Evolutionary conservation across 2,113 vertebrate genomes (phyloP), one percentile per base, ranked within the genome.

Genomic region (Lagopus muta): DNA sequence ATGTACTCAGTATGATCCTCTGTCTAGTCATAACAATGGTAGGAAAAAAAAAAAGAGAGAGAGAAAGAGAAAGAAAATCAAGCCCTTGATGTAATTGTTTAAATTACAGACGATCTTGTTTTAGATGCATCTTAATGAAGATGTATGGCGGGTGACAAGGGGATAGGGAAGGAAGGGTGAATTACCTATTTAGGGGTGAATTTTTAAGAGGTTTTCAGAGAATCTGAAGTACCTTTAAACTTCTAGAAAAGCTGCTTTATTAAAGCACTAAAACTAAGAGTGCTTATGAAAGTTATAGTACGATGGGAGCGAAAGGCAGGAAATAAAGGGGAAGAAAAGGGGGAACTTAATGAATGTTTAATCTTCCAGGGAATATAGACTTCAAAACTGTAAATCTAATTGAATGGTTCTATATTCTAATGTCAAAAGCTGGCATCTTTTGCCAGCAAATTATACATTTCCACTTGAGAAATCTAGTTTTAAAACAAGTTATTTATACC

Each of bases 1-100:
- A 98, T 98, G 97, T 89, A 94, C 97, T 94, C 97, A 95, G 96
- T 94, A 93, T 97, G 98, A 98, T 96, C 91, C 96, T 95, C 96
- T 91, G 97, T 98, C 98, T 98, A 97, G 97, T 98, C 98, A 97
- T 96, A 98, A 98, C 97, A 98, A 97, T 98, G 82, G 94, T 61
- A 81, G 55, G 40, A 43, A 34, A 58, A 36, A 21, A 32, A 22
- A 40, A 64, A 30, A 5, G 15, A 36, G 24, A 25, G 34, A 19
- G 14, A 48, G 45, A 17, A 21, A 42, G 77, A 71, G 76, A 34
- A 50, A 34, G 52, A 73, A 69, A 85, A 88, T 47, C 10, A 11
- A 90, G 42, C 73, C 74, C 93, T 83, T 42, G 79, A 92, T 84
- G 74, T 15, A 78, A 84, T 96, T 76, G 94, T 88, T 93, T 83